phyloP scores from a whole-genome alignment of 2,888 invertebrate species.

The Heliconius sara region DNA sequence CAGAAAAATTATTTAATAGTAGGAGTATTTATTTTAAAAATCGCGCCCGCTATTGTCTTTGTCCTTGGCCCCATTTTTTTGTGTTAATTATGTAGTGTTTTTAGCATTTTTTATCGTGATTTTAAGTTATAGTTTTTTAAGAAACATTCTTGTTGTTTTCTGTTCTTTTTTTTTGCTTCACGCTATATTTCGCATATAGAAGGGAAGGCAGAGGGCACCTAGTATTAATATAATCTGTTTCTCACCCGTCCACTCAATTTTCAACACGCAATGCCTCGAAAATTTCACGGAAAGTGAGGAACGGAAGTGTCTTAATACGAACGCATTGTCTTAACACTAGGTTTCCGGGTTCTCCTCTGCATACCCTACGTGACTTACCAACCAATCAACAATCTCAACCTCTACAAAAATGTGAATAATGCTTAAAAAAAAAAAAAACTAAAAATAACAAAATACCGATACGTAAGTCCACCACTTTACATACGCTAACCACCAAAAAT shows the following conservation, averaged over 20 bases:
- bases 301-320: too few species aligned
- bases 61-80: slow-evolving; percentile 38
- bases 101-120: slow-evolving; percentile 32
- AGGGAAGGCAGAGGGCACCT: background rate
- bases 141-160: background rate
- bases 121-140: slow-evolving; percentile 1
- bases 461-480: background rate
- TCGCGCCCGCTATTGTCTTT: slow-evolving; percentile 36
- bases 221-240: too few species aligned
- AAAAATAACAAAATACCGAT: background rate
- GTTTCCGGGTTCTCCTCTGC: too few species aligned
- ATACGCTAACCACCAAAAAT: slow-evolving; percentile 13
- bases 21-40: slow-evolving; percentile 38
- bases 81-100: slow-evolving; percentile 35
- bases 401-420: background rate
- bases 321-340: too few species aligned
- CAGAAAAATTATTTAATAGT: slow-evolving; percentile 45
- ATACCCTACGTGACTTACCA: too few species aligned
- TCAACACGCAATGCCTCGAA: too few species aligned
- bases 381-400: background rate
- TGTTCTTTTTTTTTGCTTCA: background rate
- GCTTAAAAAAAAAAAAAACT: background rate
- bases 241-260: too few species aligned
- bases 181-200: background rate
- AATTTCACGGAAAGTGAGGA: too few species aligned